Conservation (phyloP, 2,888 invertebrate genomes). For the Pasiphila rectangulata region DNA sequence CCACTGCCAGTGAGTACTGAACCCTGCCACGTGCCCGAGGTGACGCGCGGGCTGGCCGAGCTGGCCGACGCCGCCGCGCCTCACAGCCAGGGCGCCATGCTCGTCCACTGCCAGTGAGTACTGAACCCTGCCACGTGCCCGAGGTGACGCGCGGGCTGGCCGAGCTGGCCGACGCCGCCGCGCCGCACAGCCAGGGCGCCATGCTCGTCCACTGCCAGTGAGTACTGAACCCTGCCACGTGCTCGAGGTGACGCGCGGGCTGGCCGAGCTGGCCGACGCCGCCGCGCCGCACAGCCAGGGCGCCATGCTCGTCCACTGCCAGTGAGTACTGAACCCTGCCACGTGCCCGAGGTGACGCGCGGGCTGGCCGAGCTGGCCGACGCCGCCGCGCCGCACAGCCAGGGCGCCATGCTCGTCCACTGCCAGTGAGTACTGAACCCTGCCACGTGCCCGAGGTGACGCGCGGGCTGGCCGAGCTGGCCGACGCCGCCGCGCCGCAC, state of each 20-base stretch:
- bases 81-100: too few relatives aligned
- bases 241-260: constrained; percentile 92
- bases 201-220: constrained; percentile 93
- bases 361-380: constrained; percentile 93
- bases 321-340: constrained; percentile 88
- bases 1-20: too few relatives aligned
- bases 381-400: too few relatives aligned
- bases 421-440: too few relatives aligned
- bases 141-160: constrained; percentile 93
- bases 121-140: constrained; percentile 93
- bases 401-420: too few relatives aligned
- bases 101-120: too few relatives aligned
- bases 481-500: constrained; percentile 91
- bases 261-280: constrained; percentile 91
- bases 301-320: constrained; percentile 92
- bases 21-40: too few relatives aligned
- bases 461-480: constrained; percentile 90
- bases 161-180: constrained; percentile 88
- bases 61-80: too few relatives aligned
- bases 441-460: constrained; percentile 94
- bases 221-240: constrained; percentile 85
- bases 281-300: constrained; percentile 60
- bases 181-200: constrained; percentile 65
- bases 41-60: too few relatives aligned
- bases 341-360: constrained; percentile 93